Conservation (phyloP, 2,888 invertebrate species). For the Lamproptera curius region DNA sequence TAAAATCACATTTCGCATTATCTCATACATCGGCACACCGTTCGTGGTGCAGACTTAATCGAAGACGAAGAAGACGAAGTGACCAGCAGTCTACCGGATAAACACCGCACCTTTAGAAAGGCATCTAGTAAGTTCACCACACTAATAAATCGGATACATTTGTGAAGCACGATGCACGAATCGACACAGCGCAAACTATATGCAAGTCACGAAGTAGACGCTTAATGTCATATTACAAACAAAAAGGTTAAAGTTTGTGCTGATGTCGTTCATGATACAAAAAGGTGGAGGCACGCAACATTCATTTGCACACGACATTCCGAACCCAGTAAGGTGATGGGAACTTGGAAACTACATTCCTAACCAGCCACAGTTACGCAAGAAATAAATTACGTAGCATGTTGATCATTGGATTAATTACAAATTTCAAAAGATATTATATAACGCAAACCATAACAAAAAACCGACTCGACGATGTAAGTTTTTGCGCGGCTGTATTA, state of each 20-base stretch:
- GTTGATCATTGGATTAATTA: not conserved
- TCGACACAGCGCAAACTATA: conserved; percentile 6
- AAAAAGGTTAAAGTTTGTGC: conserved; percentile 19
- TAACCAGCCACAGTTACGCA: conserved; percentile 18
- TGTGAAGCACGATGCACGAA: conserved; percentile 1
- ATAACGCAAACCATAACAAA: conserved; percentile 3
- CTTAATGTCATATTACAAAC: conserved; percentile 5
- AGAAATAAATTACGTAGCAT: not conserved
- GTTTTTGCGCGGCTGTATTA: conserved; percentile 12
- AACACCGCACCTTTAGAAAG: conserved; percentile 68
- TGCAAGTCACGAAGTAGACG: conserved; percentile 2
- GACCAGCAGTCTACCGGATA: conserved; percentile 65
- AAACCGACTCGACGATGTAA: not conserved
- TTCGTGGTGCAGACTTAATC: conserved; percentile 73
- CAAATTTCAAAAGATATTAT: not conserved
- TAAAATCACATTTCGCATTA: conserved; percentile 38
- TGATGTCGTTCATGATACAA: conserved; percentile 14
- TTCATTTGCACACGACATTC: conserved; percentile 14
- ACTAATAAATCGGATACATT: conserved; percentile 21
- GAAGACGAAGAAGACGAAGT: conserved; percentile 78
- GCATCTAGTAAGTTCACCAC: conserved; percentile 76
- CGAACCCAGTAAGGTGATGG: conserved; percentile 17
- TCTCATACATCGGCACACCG: conserved; percentile 43
- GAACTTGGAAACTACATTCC: conserved; percentile 16
- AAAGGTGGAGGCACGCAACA: conserved; percentile 20